phyloP scores from a whole-genome alignment of 2,797 vertebrate species.

The Catharus ustulatus region DNA sequence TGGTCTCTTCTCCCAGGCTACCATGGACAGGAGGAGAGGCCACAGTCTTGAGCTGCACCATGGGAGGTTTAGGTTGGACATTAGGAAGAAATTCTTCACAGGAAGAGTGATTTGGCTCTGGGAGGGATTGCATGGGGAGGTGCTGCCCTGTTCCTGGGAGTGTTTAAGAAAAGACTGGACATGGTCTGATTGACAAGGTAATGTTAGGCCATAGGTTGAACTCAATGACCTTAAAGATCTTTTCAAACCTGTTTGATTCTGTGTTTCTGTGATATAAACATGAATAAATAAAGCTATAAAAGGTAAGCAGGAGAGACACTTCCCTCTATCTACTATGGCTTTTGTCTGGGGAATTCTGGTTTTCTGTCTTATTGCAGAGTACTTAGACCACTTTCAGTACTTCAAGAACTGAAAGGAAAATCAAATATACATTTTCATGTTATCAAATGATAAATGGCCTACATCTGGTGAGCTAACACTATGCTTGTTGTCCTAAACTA shows the following conservation, averaged over 20 bases:
- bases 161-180: no score
- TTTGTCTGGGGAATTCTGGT: neutral
- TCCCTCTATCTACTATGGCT: neutral
- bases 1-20: neutral
- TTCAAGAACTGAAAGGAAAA: neutral
- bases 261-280: neutral
- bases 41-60: no score
- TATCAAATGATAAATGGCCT: no score
- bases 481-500: neutral
- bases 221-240: neutral
- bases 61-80: neutral
- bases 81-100: no score
- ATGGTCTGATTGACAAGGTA: no score
- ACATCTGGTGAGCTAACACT: neutral
- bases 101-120: no score
- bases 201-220: neutral
- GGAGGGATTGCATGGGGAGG: no score
- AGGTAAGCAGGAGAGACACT: neutral
- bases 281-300: neutral
- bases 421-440: neutral
- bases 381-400: neutral
- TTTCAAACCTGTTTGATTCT: neutral
- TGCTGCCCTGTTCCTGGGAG: no score
- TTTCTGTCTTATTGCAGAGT: neutral
- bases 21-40: neutral